Evolutionary conservation across 1,140 invertebrate species (phyloP).

Genomic region (Dryas iulia): DNA sequence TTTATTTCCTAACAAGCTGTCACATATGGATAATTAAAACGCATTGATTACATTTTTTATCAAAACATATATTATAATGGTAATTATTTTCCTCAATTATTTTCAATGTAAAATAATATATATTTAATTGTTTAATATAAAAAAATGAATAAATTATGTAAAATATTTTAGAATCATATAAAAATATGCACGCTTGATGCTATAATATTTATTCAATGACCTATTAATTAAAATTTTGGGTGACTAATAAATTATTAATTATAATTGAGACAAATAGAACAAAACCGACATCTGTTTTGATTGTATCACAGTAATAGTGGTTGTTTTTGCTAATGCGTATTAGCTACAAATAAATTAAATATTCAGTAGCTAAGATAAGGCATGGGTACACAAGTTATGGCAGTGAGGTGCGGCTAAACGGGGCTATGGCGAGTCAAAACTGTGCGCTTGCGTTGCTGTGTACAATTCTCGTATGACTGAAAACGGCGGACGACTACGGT

Average conservation of each 20-base stretch:
- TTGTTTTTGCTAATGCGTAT: not conserved
- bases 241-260: not conserved
- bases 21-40: conserved; percentile 22
- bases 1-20: conserved; percentile 9
- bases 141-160: not conserved
- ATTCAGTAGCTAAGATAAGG: conserved; percentile 59
- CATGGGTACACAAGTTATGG: conserved; percentile 47
- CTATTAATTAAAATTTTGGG: not conserved
- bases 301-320: not conserved
- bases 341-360: not conserved
- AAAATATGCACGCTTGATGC: not conserved
- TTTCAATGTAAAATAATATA: too few species aligned
- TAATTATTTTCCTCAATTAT: not conserved
- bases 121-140: too few species aligned
- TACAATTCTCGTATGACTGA: conserved; percentile 73
- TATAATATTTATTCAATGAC: not conserved
- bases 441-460: conserved; percentile 56
- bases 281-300: not conserved
- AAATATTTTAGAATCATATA: not conserved
- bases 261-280: not conserved
- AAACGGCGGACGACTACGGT: conserved; percentile 65
- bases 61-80: not conserved
- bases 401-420: conserved; percentile 59
- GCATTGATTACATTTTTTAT: conserved; percentile 12
- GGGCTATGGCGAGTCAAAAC: conserved; percentile 49